phyloP scores from a whole-genome alignment of 2,888 invertebrate species.

The Anthoptus insignis region DNA sequence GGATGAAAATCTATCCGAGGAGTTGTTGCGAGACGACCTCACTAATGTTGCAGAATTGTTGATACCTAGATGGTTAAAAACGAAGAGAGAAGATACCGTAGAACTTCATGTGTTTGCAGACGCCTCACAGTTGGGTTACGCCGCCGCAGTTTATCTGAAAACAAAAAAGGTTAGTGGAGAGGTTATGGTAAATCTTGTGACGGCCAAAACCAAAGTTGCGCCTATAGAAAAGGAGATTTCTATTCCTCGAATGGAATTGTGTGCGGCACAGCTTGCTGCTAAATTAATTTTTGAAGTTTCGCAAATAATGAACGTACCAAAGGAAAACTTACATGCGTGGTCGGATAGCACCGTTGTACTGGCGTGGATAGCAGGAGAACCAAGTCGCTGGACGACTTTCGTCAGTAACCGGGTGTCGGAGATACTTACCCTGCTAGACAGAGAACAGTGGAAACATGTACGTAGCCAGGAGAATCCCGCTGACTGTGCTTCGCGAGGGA shows the following conservation, averaged over 20 bases:
- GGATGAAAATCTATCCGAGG: constrained; percentile 47
- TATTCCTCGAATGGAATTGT: constrained; percentile 35
- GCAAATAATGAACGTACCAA: constrained; percentile 22
- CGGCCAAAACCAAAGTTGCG: constrained; percentile 31
- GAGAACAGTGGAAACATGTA: constrained; percentile 38
- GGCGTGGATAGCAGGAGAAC: constrained; percentile 24
- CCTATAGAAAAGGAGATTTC: constrained; percentile 19
- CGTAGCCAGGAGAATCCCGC: constrained; percentile 49
- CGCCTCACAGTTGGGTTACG: constrained; percentile 33
- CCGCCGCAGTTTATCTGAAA: constrained; percentile 33
- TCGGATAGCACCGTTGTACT: constrained; percentile 11
- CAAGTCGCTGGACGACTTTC: constrained; percentile 46
- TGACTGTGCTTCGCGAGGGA: constrained; percentile 52
- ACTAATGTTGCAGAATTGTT: constrained; percentile 29
- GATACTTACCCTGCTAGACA: constrained; percentile 42
- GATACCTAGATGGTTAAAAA: neutral
- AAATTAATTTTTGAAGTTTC: constrained; percentile 39
- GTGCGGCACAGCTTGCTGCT: constrained; percentile 15
- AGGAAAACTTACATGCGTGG: constrained; percentile 22
- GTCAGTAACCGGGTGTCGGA: constrained; percentile 43
- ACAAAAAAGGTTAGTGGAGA: constrained; percentile 3
- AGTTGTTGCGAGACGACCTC: constrained; percentile 36
- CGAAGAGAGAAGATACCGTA: too few species aligned
- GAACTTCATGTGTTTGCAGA: constrained; percentile 38
- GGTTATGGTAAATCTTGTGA: constrained; percentile 10